Conservation (phyloP, 2,797 vertebrate species). For the Eulemur albifrons region DNA sequence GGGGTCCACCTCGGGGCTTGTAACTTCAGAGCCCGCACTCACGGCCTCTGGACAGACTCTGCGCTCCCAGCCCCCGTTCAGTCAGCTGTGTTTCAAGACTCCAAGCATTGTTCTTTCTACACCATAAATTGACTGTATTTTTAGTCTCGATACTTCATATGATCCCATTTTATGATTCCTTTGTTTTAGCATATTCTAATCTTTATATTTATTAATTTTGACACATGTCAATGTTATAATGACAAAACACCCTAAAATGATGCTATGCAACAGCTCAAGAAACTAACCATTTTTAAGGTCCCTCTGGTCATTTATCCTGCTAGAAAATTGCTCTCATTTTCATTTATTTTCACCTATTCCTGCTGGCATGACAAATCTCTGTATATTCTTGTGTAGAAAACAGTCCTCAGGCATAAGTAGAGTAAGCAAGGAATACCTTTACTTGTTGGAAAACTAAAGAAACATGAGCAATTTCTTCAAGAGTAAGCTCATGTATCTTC, state of each 20-base stretch:
- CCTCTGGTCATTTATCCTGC: not conserved
- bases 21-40: not conserved
- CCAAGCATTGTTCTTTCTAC: not conserved
- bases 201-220: not conserved
- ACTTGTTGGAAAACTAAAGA: not conserved
- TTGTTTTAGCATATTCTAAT: not conserved
- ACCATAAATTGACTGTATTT: not conserved
- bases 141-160: not conserved
- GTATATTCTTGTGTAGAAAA: not conserved
- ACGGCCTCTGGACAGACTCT: fast-evolving
- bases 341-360: not conserved
- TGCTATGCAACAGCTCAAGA: not conserved
- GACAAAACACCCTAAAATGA: not conserved
- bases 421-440: not conserved
- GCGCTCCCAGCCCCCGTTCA: fast-evolving
- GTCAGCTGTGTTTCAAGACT: not conserved
- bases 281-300: not conserved
- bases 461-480: not conserved
- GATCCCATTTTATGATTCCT: not conserved
- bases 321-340: not conserved
- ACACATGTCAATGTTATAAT: not conserved
- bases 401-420: not conserved
- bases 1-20: not conserved
- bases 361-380: not conserved
- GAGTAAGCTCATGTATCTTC: not conserved